A percentile compares a stretch with the other conserved stretches of the same genome.
Conservation (phyloP, 2,113 vertebrate species). For the Mastomys coucha region DNA sequence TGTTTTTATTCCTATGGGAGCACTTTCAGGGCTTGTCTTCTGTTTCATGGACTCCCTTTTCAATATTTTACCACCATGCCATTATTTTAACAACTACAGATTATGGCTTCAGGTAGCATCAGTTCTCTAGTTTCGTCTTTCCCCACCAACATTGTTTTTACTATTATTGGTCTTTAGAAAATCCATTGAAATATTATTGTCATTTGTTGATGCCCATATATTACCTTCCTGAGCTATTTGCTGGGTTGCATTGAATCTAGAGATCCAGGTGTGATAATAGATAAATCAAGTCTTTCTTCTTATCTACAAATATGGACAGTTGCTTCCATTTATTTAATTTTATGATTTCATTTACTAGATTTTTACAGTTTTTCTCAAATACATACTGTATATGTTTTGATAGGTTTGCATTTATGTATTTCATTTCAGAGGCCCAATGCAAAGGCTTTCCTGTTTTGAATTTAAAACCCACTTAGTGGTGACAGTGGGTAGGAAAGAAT, state of each 20-base stretch:
- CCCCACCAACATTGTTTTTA: not conserved
- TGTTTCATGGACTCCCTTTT: not conserved
- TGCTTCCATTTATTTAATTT: not conserved
- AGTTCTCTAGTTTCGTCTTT: not conserved
- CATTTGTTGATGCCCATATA: not conserved
- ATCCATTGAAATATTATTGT: not conserved
- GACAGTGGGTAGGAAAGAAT: not conserved
- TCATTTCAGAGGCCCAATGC: not conserved
- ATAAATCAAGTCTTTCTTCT: not conserved
- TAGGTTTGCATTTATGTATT: not conserved
- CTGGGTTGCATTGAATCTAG: not conserved
- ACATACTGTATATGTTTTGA: not conserved
- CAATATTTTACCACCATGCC: not conserved
- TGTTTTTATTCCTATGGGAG: not conserved
- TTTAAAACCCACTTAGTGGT: not conserved
- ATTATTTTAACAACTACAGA: not conserved
- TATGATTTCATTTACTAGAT: not conserved
- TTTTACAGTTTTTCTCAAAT: not conserved
- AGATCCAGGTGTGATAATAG: not conserved
- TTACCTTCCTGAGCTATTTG: not conserved
- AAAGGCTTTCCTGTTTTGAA: not conserved
- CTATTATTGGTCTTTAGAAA: not conserved
- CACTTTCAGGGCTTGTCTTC: not conserved
- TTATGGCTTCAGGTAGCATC: not conserved
- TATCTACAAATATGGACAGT: not conserved